phyloP scores from a whole-genome alignment of 2,888 invertebrate species.

The Melolontha melolontha region DNA sequence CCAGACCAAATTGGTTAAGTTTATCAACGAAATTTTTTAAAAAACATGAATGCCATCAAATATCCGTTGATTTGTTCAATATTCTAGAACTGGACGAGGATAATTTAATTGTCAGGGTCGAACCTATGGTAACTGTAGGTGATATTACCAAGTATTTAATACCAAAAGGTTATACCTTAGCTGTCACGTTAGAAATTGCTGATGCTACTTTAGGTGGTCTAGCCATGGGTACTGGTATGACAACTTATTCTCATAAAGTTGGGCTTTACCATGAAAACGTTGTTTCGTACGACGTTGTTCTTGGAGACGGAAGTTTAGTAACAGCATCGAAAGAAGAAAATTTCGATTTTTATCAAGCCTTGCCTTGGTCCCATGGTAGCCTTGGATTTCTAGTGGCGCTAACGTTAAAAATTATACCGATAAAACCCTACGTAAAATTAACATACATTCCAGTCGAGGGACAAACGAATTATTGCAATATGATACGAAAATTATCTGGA shows the following conservation, averaged over 20 bases:
- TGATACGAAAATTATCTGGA: conserved; percentile 72
- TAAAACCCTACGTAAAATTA: conserved; percentile 75
- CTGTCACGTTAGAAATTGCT: conserved; percentile 76
- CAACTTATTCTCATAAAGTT: conserved; percentile 78
- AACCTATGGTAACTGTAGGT: conserved; percentile 77
- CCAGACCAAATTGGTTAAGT: conserved; percentile 78
- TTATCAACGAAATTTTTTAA: conserved; percentile 76
- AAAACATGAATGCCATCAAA: conserved; percentile 73
- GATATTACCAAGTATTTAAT: conserved; percentile 74
- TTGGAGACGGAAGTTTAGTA: conserved; percentile 73
- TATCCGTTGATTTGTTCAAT: conserved; percentile 73
- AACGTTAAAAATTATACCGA: conserved; percentile 72
- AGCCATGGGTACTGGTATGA: conserved; percentile 80
- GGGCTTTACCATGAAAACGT: conserved; percentile 78
- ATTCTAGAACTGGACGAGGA: conserved; percentile 71
- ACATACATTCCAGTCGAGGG: conserved; percentile 74
- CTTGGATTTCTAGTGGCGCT: conserved; percentile 75
- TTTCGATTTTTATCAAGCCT: conserved; percentile 70
- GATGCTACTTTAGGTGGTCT: conserved; percentile 79
- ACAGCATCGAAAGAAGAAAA: conserved; percentile 70
- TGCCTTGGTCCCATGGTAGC: conserved; percentile 78
- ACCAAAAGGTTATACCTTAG: conserved; percentile 75
- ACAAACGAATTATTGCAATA: conserved; percentile 73
- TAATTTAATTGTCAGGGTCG: conserved; percentile 72
- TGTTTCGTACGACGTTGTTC: conserved; percentile 74